Evolutionary conservation across 2,888 invertebrate species (phyloP).

Genomic region (Agelastica alni): DNA sequence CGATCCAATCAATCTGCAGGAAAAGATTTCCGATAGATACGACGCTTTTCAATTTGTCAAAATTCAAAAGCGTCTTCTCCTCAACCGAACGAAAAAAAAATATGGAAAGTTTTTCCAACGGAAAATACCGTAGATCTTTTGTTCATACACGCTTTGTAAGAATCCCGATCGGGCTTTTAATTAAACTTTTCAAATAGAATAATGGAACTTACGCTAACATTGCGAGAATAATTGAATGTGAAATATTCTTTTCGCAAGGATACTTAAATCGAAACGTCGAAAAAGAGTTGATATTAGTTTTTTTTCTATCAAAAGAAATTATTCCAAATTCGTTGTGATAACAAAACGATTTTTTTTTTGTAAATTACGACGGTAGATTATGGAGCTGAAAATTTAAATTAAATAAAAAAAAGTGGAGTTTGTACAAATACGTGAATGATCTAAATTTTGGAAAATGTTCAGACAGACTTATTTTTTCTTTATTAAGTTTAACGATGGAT

Average conservation of each 20-base stretch:
- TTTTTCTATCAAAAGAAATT: background rate
- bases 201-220: background rate
- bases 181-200: background rate
- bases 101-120: background rate
- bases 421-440: too few relatives aligned
- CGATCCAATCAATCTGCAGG: too few relatives aligned
- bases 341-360: too few relatives aligned
- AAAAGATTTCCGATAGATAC: background rate
- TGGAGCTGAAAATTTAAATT: too few relatives aligned
- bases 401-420: too few relatives aligned
- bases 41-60: conserved; percentile 2
- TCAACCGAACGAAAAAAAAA: background rate
- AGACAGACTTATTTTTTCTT: too few relatives aligned
- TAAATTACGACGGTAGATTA: too few relatives aligned
- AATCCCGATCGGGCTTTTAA: background rate
- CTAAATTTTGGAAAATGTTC: too few relatives aligned
- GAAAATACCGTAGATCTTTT: background rate
- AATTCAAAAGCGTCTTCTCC: background rate
- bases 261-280: background rate
- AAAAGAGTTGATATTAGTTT: background rate
- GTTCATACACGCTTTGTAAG: background rate
- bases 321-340: too few relatives aligned
- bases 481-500: too few relatives aligned
- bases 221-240: background rate
- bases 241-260: background rate